Evolutionary conservation across 2,797 vertebrate species (phyloP), one percentile per base, ranked within the genome.

Genomic region (Allobates femoralis): DNA sequence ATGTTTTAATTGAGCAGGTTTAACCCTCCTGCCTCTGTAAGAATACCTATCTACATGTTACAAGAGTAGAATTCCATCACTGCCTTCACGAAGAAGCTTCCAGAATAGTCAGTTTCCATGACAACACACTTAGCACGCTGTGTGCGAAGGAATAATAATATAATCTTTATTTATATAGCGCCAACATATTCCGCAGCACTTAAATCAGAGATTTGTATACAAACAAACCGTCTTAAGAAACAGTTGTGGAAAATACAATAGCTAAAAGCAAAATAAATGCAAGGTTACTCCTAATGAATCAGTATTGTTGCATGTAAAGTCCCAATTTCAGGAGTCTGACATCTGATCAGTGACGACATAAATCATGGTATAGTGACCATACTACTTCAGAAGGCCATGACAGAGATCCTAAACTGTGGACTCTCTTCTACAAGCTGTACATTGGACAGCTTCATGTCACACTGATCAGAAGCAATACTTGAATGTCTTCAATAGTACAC

Each of bases 361-460:
- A 41, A 41, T 41, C n/a, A 41, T 23, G 8, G 18, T 5, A 71
- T 1, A 23, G 16, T 16, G 30, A 5, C 15, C 62, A 30, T 30
- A 30, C 15, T 32, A 6, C 64, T 34, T 6, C 21, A 71, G 34
- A 41, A 30, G 14, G 60, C 26, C 28, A 64, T 15, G 0, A 30
- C 1, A 0, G 26, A 30, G 62, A 15, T 30, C 46, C 5, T 18
- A 19, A 76, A 76, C 5, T 30, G 19, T 53, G 30, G 53, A 53
- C 21, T 32, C 7, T 51, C 2, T 55, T 55, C 16, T 18, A 28
- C 28, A 55, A 76, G 50, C 41, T 16, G 8, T 19, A 66, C 2
- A 80, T 55, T 32, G 30, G 51, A 15, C 7, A 12, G 32, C 23
- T 79, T 79, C 21, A 79, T 60, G 32, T 58, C 76, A 79, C 76